Base-by-base conservation (phyloP, 2,888 invertebrate species). In the Oscheius myriophilus region DNA sequence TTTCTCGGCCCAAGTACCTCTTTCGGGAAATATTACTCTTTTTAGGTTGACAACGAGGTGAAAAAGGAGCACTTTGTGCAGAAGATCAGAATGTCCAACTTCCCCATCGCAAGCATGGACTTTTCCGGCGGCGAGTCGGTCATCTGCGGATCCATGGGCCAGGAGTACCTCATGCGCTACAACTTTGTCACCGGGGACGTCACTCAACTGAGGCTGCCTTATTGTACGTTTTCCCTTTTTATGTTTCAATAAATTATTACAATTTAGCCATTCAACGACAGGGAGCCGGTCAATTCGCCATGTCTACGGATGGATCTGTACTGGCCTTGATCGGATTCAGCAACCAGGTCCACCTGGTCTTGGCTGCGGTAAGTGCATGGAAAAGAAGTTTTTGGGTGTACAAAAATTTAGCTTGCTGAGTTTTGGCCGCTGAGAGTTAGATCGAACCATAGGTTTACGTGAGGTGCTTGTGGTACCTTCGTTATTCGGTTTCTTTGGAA, bases 91-190 rank as follows among this genome's bases (percentile, higher is more conserved):
- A 72, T 77, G 33, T 42, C 55, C 41, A 71, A 68, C 7, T 77
- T 77, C 57, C 73, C 77, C 12, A 77, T 77, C n/a, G 39, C 61
- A 21, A 69, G 64, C 25, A 71, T 77, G 75, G 77, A 77, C 45
- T 71, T 77, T 33, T 63, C 67, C 33, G 55, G 66, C 26, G 71
- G 73, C 16, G 69, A 70, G 12, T 16, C 73, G 0, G 70, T 75
- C 16, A 68, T 77, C 41, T 77, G 77, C 41, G 74, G 74, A 12
- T 73, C 77, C 1, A 57, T 45, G 25, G 33, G 54, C 18, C 58
- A 71, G 51, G 73, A 77, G 52, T 75, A 77, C 54, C 54, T 77
- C 18, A 75, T 77, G 75, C 53, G 68, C n/a, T 77, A 77, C 53
- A 67, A 77, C 54, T 71, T 75, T 70, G 72, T 73, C 53, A 70